These are phyloP conservation scores for Cremastinae sp. DNA, from an alignment of 2,888 invertebrate genomes.

Conservation along the genomic window DNA sequence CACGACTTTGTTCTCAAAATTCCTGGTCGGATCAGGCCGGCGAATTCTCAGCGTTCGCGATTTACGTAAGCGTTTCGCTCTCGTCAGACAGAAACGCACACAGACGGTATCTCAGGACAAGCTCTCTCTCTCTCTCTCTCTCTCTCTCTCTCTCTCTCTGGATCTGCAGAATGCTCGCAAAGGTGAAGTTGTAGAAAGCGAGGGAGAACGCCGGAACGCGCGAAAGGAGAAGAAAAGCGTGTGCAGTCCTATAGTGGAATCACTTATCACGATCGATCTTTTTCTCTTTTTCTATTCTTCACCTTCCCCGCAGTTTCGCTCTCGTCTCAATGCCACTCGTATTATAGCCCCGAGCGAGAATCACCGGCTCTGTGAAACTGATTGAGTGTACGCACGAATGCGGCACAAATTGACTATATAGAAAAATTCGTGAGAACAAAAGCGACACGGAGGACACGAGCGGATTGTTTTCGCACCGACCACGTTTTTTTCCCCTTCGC, in stretches of 20 bases:
- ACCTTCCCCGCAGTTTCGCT: constrained; percentile 7
- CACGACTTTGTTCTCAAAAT: constrained; percentile 65
- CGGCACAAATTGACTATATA: constrained; percentile 8
- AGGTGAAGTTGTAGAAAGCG: constrained; percentile 33
- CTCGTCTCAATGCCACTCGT: constrained; percentile 33
- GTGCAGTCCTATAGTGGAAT: constrained; percentile 70
- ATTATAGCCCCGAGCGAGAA: constrained; percentile 20
- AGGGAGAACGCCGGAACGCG: constrained; percentile 10
- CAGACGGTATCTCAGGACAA: no score
- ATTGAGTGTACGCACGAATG: constrained; percentile 28
- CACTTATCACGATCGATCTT: constrained; percentile 75
- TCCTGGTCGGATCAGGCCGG: constrained; percentile 68
- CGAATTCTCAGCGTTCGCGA: constrained; percentile 67
- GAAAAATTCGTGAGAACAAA: constrained; percentile 7
- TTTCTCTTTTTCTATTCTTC: constrained; percentile 35
- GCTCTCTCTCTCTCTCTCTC: no score
- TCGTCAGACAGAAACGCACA: no score
- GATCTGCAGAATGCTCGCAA: constrained; percentile 5
- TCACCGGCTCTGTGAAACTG: background rate
- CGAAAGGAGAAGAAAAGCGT: constrained; percentile 48
- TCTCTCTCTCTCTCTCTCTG: no score
- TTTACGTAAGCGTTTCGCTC: constrained; percentile 14
- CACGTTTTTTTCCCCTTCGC: no score
- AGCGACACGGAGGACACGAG: background rate
- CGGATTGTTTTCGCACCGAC: no score